Base-by-base conservation (phyloP, 2,888 invertebrate species). In the Amiota mariae region DNA sequence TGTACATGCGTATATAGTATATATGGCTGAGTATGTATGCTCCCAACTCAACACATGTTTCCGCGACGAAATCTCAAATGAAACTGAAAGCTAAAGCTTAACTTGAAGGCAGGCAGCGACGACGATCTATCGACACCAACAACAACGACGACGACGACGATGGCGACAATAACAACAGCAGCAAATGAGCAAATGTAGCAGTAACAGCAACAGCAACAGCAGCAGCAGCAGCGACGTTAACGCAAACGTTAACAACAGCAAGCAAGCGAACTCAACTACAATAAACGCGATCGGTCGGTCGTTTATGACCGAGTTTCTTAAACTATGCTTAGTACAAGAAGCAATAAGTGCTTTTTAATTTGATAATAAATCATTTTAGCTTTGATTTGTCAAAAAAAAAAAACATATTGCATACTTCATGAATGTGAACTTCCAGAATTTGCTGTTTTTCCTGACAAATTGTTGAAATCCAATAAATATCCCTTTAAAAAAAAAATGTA, bases 51-150 rank as follows among this genome's bases (percentile, higher is more conserved):
- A 77, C 81, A 84, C 85, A 82, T 82, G 85, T 82, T 81, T 70
- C 73, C 85, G 85, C 85, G 84, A 81, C 86, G 81, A 87, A 86
- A 88, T 87, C 86, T 89, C 84, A 88, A 90, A 89, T 87, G 90
- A 90, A 90, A 90, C 90, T 90, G 90, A 90, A 90, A 90, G 89
- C 89, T 81, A 78, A 80, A 81, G 63, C 61, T 59, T n/a, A 46
- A 46, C 49, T 54, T 61, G 61, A 71, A 63, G 12, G 71, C 71
- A 15, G 24, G 54, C 51, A 10, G n/a, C 13, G 36, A 67, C 57
- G 57, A 10, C 71, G 70, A 20, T 54, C 76, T 75, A 59, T 11
- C 59, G 59, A 59, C 15, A 59, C 18, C 18, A 18, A 15, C 72
- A 51, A 74, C 61, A 66, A 66, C 24, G 24, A 24, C 24, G 24